Base-by-base conservation (phyloP, 2,113 vertebrate species). In the Budorcas taxicolor region DNA sequence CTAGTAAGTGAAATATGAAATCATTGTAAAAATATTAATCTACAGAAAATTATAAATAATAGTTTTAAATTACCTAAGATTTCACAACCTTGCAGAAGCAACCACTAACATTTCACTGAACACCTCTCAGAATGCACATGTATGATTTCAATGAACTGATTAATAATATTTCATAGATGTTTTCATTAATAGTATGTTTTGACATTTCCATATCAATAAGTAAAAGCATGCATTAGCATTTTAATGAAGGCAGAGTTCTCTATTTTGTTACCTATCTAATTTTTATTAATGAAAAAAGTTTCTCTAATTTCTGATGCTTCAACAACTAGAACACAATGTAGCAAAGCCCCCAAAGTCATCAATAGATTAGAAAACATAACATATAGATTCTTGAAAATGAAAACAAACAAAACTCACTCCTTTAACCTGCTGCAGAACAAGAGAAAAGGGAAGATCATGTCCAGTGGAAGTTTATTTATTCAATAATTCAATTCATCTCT, bases 231-330 rank as follows among this genome's bases (percentile, higher is more conserved):
- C 64, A 57, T 85, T 81, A 91, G 67, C 87, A 91, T 96, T 96
- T 98, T 95, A 95, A 97, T 90, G 84, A 36, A 80, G 50, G 21
- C 29, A 47, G 71, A 85, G 50, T 95, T 94, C 58, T 96, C 45
- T 43, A 3, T 84, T 93, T 90, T 92, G 55, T 90, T 95, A 94
- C 90, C 89, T 96, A 55, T 10, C 31, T 8, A 7, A 2, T 57
- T n/a, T 95, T 92, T 62, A 92, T 47, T 93, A 57, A 93, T 85
- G 45, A 90, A 80, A 95, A 94, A 93, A 64, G n/a, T 57, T 90
- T 71, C 21, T 90, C 17, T 87, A 81, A 90, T 97, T 97, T 96
- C 87, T 86, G 74, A 95, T 60, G 47, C 8, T 96, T 97, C 81
- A 90, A 87, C 31, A 94, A 55, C 50, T 96, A 83, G 45, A 92